Evolutionary conservation across 1,140 invertebrate genomes (phyloP).

Genomic region (Aplysia californica): DNA sequence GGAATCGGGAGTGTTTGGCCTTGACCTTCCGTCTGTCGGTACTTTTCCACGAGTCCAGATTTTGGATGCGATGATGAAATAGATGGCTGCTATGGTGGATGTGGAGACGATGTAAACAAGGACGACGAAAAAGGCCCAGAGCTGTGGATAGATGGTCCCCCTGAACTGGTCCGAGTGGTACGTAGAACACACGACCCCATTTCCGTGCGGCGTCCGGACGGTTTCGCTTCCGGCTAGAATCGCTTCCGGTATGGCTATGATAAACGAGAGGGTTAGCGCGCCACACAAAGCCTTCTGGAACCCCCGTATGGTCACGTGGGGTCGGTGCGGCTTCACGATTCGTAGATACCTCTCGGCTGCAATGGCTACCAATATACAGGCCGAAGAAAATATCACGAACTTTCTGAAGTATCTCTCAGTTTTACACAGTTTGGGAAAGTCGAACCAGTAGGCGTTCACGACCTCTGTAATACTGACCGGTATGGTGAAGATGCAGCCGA

Average conservation of each 20-base stretch:
- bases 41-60: slow-evolving; percentile 28
- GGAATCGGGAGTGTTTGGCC: neutral
- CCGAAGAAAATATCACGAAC: slow-evolving; percentile 30
- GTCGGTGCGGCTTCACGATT: slow-evolving; percentile 34
- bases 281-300: slow-evolving; percentile 24
- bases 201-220: neutral
- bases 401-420: slow-evolving; percentile 35
- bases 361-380: slow-evolving; percentile 41
- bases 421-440: slow-evolving; percentile 35
- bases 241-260: slow-evolving; percentile 36
- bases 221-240: slow-evolving; percentile 24
- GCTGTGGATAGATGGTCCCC: slow-evolving; percentile 2
- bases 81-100: neutral
- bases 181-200: slow-evolving; percentile 18
- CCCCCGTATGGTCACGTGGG: slow-evolving; percentile 32
- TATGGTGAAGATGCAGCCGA: slow-evolving; percentile 36
- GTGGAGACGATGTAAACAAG: slow-evolving; percentile 24
- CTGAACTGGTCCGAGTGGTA: slow-evolving; percentile 4
- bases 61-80: slow-evolving; percentile 12
- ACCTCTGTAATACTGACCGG: slow-evolving; percentile 45
- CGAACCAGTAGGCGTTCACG: slow-evolving; percentile 17
- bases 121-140: slow-evolving; percentile 9
- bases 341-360: slow-evolving; percentile 40
- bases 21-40: slow-evolving; percentile 13
- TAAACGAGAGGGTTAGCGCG: slow-evolving; percentile 28